A percentile compares a stretch with the other conserved stretches of the same genome.
Evolutionary conservation across 1,140 invertebrate species (phyloP).

Genomic region (Drosophila ambigua): DNA sequence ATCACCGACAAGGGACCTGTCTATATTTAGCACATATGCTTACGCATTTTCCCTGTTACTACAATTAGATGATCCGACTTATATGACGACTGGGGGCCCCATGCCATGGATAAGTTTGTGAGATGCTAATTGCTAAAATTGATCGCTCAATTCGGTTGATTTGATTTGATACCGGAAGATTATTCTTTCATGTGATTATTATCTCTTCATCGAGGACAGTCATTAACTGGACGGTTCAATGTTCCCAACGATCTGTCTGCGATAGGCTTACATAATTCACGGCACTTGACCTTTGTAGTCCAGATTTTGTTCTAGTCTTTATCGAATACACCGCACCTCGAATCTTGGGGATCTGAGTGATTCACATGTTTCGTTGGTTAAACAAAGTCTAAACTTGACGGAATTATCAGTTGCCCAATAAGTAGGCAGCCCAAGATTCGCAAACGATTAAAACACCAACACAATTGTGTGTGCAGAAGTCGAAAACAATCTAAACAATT

Average conservation of each 20-base stretch:
- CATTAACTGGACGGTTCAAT: too few species aligned
- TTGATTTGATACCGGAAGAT: not conserved
- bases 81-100: constrained; percentile 21
- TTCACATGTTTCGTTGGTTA: constrained; percentile 9
- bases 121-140: constrained; percentile 24
- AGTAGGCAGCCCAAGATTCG: not conserved
- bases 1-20: constrained; percentile 1
- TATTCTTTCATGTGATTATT: too few species aligned
- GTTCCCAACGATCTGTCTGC: not conserved
- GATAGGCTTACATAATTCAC: not conserved
- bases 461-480: constrained; percentile 13
- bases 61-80: constrained; percentile 2
- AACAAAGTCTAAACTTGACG: constrained; percentile 37
- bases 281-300: constrained; percentile 20
- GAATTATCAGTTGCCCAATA: constrained; percentile 25
- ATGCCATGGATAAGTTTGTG: constrained; percentile 13
- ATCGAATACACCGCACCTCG: not conserved
- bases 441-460: constrained; percentile 10
- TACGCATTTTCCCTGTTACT: constrained; percentile 2
- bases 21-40: constrained; percentile 34
- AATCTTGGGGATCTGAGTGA: constrained; percentile 11
- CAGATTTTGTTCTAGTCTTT: not conserved
- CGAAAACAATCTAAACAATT: constrained; percentile 5
- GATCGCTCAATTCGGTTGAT: constrained; percentile 5
- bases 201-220: too few species aligned